Evolutionary conservation across 2,888 invertebrate species (phyloP), one percentile per base, ranked within the genome.

Genomic region (Stegophylla sp.): DNA sequence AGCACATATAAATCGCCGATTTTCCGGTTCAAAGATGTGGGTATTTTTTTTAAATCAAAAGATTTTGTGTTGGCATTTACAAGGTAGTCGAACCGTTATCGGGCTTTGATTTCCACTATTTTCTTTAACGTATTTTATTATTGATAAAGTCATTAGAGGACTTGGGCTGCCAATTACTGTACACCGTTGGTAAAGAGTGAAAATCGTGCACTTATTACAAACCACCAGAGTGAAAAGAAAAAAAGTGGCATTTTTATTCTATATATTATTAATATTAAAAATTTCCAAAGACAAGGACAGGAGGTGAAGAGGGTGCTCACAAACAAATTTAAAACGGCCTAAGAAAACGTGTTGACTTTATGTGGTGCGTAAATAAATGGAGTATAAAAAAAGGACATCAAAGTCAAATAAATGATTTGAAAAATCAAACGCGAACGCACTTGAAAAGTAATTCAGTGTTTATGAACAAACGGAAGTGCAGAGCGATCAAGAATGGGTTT

Each of bases 131-230:
- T 43, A 71, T 79, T 73, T 79, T 66, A 53, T 76, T 79, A 79
- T 71, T 79, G 79, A 79, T 79, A 61, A 71, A 71, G 71, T 71
- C 79, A 79, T 79, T 79, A 76, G 51, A 59, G 67, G 20, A 79
- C 69, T 79, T 61, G 17, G 26, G 69, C 51, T 61, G 69, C 79
- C 79, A 71, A 79, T 79, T 79, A 77, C 77, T 63, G 45, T 17
- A 34, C 48, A 23, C 28, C 13, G 69, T 26, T 9, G 34, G 61
- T 48, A 69, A 43, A 79, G 69, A 79, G 79, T 45, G 71, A 51
- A 77, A 79, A 71, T 61, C 69, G 7, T 20, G 51, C n/a, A 63
- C 61, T 61, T 77, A 73, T 23, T 43, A 76, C 34, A 66, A 67
- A 73, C 61, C 56, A 56, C 20, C 28, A 45, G 34, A 67, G 56